phyloP scores from a whole-genome alignment of 1,140 invertebrate species.

The Zaprionus lachaisei region DNA sequence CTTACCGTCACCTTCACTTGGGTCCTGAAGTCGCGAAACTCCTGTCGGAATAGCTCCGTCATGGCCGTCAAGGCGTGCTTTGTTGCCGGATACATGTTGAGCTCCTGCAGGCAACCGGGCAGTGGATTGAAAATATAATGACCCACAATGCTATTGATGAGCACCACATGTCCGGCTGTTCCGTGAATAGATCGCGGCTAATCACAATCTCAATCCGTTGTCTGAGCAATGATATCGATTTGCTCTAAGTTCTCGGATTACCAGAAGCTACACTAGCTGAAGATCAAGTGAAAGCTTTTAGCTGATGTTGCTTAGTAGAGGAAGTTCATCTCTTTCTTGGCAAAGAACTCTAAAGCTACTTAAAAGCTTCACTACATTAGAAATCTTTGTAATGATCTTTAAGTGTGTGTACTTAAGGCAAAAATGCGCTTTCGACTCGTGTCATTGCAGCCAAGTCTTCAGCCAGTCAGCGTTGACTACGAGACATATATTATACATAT shows the following conservation, averaged over 20 bases:
- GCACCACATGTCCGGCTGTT: slow-evolving; percentile 89
- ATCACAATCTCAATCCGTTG: neutral
- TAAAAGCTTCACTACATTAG: neutral
- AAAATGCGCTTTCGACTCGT: neutral
- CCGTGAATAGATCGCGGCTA: neutral
- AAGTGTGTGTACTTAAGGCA: neutral
- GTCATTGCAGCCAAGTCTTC: neutral
- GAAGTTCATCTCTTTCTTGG: too few relatives aligned
- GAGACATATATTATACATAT: neutral
- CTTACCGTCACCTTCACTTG: slow-evolving; percentile 89
- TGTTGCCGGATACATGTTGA: slow-evolving; percentile 87
- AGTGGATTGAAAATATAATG: slow-evolving; percentile 84
- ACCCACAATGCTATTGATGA: slow-evolving; percentile 88
- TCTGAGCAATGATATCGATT: neutral
- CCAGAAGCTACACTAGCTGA: neutral
- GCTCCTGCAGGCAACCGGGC: slow-evolving; percentile 57
- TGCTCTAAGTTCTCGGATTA: slow-evolving; percentile 2
- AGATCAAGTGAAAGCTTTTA: neutral
- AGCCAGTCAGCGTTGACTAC: neutral
- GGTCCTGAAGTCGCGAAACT: slow-evolving; percentile 86
- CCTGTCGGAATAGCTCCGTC: slow-evolving; percentile 87
- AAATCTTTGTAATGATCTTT: neutral
- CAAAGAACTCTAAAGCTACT: neutral
- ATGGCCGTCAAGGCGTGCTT: slow-evolving; percentile 90
- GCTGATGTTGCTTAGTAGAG: neutral